A percentile compares a stretch with the other conserved stretches of the same genome.
Evolutionary conservation across 64 coral and sea anemone species (phyloP).

Genomic region (Dendronephthya gigantea): DNA sequence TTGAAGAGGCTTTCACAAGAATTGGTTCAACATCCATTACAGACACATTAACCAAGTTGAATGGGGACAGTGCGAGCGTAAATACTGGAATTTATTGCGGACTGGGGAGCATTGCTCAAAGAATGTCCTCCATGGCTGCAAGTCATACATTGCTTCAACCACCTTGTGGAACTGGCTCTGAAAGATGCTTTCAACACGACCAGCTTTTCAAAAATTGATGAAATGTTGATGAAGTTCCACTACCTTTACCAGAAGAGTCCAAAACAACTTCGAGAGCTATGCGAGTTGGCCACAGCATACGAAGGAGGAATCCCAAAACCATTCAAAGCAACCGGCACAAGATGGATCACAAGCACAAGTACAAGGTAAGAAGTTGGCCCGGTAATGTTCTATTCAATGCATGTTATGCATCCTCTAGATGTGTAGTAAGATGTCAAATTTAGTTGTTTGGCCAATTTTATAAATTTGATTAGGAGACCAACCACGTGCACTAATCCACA

Average conservation of each 20-base stretch:
- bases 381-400: not conserved
- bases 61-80: not conserved
- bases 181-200: not conserved
- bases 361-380: no score
- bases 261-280: not conserved
- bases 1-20: not conserved
- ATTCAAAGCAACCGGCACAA: not conserved
- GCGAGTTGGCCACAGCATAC: constrained; percentile 10
- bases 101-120: not conserved
- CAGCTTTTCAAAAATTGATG: not conserved
- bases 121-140: not conserved
- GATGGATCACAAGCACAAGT: not conserved
- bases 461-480: no score
- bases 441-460: no score
- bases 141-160: constrained; percentile 16
- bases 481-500: no score
- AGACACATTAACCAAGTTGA: not conserved
- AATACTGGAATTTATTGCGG: not conserved
- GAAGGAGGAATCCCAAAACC: not conserved
- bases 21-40: not conserved
- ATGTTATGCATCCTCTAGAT: no score
- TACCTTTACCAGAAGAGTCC: constrained; percentile 10
- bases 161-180: not conserved
- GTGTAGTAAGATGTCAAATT: no score
- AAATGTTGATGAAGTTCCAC: constrained; percentile 7